Base-by-base conservation (phyloP, 1,140 invertebrate genomes). In the Bombus superbus region DNA sequence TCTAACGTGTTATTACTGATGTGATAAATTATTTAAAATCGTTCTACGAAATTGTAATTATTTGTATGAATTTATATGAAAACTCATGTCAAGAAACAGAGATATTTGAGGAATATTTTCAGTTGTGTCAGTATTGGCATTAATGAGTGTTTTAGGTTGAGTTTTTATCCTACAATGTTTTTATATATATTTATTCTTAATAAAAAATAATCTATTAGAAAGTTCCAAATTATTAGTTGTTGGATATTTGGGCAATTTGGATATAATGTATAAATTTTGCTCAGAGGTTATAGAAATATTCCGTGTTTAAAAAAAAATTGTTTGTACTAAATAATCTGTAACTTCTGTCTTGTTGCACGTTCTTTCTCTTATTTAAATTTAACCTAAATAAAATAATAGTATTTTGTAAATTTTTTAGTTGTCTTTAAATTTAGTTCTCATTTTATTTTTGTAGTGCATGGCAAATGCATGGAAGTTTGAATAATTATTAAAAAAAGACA, bases 381-480 rank as follows among this genome's bases (percentile, higher is more conserved):
- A 81, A 81, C 47, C 28, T 59, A 81, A 64, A 81, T n/a, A 32
- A 74, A 74, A 85, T 68, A 74, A 73, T 90, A 76, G 77, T 86
- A 44, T 85, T 72, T 62, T 84, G 79, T 87, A 89, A n/a, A 86
- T 87, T 88, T 86, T 83, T 80, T 74, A 86, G 78, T 44, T 57
- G 44, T 47, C 40, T 66, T 81, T 89, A 89, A 87, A 91, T 80
- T 81, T 88, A 92, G 90, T 80, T 86, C 81, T 92, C 88, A 88
- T 91, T 91, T 88, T 89, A 88, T 77, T 89, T 78, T 91, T 89
- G 89, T 94, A 93, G 92, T 89, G 94, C 94, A 95, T 93, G 94
- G 91, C 91, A 90, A 89, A 92, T 92, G 94, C 94, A 95, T 94
- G 93, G 92, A 90, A 92, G 89, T 89, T 91, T 93, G 90, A 88